Percentiles rank a stretch among this genome's conserved stretches.
These are phyloP conservation scores for Poeciliopsis paucimaculata DNA, from an alignment of 2,797 vertebrate genomes.

Conservation along the genomic window DNA sequence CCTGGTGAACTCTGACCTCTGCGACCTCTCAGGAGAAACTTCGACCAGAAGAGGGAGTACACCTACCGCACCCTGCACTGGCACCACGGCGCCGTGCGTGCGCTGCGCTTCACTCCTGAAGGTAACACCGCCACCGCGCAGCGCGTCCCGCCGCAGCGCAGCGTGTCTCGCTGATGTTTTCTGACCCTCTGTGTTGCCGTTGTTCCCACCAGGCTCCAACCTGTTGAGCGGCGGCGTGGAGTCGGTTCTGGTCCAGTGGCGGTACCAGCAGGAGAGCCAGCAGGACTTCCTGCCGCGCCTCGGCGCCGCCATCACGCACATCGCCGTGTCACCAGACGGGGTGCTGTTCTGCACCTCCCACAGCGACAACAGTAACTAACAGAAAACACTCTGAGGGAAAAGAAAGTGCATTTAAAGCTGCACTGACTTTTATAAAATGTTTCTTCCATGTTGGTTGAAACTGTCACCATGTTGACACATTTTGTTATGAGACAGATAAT, in stretches of 20 bases:
- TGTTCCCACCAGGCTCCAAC: constrained; percentile 81
- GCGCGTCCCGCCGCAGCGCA: too few species aligned
- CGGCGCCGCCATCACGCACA: constrained; percentile 88
- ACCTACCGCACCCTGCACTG: constrained; percentile 90
- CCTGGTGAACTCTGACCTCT: background rate
- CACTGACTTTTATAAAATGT: too few species aligned
- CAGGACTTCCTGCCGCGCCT: constrained; percentile 92
- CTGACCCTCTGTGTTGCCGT: background rate
- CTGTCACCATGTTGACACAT: too few species aligned
- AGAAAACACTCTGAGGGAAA: too few species aligned
- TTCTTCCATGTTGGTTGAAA: too few species aligned
- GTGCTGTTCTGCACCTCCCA: constrained; percentile 88
- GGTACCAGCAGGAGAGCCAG: constrained; percentile 78
- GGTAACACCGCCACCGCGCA: constrained; percentile 58
- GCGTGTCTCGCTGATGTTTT: too few species aligned
- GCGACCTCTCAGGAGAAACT: constrained; percentile 88
- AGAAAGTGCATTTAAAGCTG: too few species aligned
- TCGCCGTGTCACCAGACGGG: constrained; percentile 87
- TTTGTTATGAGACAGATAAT: too few species aligned
- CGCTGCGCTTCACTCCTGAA: constrained; percentile 90
- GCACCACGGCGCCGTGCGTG: constrained; percentile 88
- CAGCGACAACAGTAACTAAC: constrained; percentile 88
- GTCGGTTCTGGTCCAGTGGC: constrained; percentile 95
- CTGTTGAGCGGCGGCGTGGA: constrained; percentile 92
- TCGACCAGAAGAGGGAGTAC: constrained; percentile 87